Percentiles rank a stretch among this genome's conserved stretches.
phyloP scores from a whole-genome alignment of 1,140 invertebrate genomes.

The Dolichoris vasculosae region DNA sequence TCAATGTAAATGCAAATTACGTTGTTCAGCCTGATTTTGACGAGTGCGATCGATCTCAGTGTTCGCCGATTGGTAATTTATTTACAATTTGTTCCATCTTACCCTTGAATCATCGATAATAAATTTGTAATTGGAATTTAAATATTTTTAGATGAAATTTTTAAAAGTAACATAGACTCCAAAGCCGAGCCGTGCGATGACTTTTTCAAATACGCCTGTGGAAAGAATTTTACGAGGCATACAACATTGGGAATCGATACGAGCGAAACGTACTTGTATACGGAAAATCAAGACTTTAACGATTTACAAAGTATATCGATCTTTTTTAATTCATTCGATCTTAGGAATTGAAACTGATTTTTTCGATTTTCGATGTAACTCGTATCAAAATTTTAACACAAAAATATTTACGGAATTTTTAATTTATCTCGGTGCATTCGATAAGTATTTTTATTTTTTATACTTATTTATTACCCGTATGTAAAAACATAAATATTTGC shows the following conservation, averaged over 20 bases:
- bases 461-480: too few species aligned
- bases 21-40: constrained; percentile 29
- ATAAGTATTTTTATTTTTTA: too few species aligned
- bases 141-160: constrained; percentile 16
- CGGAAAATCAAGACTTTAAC: neutral
- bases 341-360: too few species aligned
- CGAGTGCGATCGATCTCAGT: constrained; percentile 18
- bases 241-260: neutral
- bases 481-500: neutral
- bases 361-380: too few species aligned
- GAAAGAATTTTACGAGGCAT: constrained; percentile 1
- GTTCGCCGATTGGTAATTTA: constrained; percentile 8
- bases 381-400: too few species aligned
- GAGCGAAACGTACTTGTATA: neutral
- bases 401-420: too few species aligned
- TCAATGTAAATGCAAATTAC: constrained; percentile 48
- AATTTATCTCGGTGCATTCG: too few species aligned
- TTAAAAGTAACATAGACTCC: neutral
- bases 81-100: neutral
- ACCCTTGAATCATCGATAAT: too few species aligned
- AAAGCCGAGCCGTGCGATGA: constrained; percentile 31
- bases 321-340: neutral
- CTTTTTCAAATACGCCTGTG: constrained; percentile 37
- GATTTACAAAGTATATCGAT: neutral
- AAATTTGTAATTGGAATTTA: neutral